phyloP scores from a whole-genome alignment of 2,797 vertebrate genomes.

The Myiotriccus ornatus region DNA sequence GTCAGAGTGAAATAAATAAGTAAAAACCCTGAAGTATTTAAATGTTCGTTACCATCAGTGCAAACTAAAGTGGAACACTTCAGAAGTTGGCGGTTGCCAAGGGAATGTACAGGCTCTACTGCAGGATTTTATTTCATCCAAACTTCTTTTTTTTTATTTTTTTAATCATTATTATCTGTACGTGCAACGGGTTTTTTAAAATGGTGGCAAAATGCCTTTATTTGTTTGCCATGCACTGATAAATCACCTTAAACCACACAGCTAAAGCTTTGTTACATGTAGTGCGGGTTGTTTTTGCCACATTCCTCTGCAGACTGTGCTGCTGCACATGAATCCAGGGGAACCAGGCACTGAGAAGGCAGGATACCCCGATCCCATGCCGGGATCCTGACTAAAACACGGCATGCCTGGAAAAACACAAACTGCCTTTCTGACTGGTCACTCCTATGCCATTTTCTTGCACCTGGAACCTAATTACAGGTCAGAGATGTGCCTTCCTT shows the following conservation, averaged over 20 bases:
- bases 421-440: neutral
- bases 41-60: neutral
- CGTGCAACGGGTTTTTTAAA: neutral
- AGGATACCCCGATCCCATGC: neutral
- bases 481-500: neutral
- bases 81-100: neutral
- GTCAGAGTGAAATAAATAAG: neutral
- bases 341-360: neutral
- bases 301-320: neutral
- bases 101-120: neutral
- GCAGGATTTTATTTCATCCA: neutral
- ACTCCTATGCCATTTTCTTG: fast-evolving
- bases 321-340: fast-evolving
- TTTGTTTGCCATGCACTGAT: neutral
- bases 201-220: neutral
- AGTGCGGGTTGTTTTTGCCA: neutral
- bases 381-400: neutral
- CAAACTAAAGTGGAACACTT: neutral
- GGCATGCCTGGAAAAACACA: neutral
- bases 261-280: neutral
- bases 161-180: neutral
- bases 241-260: neutral
- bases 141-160: neutral
- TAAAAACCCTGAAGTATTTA: neutral
- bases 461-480: neutral